Base-by-base conservation (phyloP, 92 coral and sea anemone genomes). In the Actinernus sp. region DNA sequence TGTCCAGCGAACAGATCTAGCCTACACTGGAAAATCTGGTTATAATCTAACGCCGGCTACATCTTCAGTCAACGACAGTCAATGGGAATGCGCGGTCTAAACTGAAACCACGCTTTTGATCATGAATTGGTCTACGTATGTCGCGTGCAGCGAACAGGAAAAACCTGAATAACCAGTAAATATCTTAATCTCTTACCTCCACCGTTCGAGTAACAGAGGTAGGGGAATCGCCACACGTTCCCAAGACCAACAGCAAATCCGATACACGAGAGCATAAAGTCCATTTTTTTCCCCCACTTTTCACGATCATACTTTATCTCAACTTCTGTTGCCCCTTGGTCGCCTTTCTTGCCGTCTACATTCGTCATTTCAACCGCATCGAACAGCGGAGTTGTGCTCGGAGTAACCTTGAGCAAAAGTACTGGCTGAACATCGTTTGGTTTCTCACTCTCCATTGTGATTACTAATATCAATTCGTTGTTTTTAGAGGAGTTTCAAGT, bases 151-250 rank as follows among this genome's bases (percentile, higher is more conserved):
- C n/a, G n/a, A n/a, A n/a, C n/a, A n/a, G n/a, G n/a, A n/a, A n/a
- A n/a, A n/a, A n/a, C n/a, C n/a, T n/a, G n/a, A n/a, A n/a, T n/a
- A n/a, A n/a, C n/a, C n/a, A n/a, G n/a, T n/a, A n/a, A n/a, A n/a
- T n/a, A n/a, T n/a, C n/a, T n/a, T n/a, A n/a, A n/a, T n/a, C n/a
- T 30, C 80, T 17, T 63, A 81, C 88, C 88, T 54, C 88, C 88
- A 0, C 88, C 88, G 27, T 81, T 81, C 8, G 57, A 32, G 43
- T 80, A 80, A 28, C 81, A 80, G 38, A 80, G 48, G 28, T 80
- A 80, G 5, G 81, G 87, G 19, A 79, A 79, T 30, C 88, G 61
- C 88, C 88, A 81, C 30, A 81, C 71, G 36, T 81, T 81, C 1
- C 88, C 88, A 26, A 81, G 48, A 5, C 88, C 88, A 48, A 81